A percentile compares a stretch with the other conserved stretches of the same genome.
Conservation (phyloP, 2,888 invertebrate species). For the Perizoma flavofasciatum region DNA sequence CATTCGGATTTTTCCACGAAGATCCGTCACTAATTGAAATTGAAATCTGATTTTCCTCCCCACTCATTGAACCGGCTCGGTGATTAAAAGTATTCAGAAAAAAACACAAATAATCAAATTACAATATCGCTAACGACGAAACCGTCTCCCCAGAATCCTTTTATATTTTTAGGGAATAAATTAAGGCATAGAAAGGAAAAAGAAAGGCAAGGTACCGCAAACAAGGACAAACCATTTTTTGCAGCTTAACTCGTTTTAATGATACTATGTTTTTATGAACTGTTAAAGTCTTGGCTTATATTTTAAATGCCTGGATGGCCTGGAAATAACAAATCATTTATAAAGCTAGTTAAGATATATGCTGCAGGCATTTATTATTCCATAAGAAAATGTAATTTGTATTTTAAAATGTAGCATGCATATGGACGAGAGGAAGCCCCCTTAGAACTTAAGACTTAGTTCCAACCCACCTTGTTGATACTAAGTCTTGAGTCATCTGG, state of each 20-base stretch:
- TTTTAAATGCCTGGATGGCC: neutral
- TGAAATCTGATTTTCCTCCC: constrained; percentile 82
- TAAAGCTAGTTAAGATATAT: too few relatives aligned
- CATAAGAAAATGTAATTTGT: too few relatives aligned
- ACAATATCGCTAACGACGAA: constrained; percentile 84
- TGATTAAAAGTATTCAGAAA: constrained; percentile 83
- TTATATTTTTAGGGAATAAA: constrained; percentile 82
- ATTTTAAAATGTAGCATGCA: too few relatives aligned
- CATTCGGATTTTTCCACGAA: constrained; percentile 72
- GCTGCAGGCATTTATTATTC: too few relatives aligned
- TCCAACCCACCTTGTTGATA: too few relatives aligned
- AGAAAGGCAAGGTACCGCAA: constrained; percentile 62
- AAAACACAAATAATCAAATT: constrained; percentile 85
- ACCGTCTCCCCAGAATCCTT: constrained; percentile 79
- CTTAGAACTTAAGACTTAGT: too few relatives aligned
- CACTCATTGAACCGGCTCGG: constrained; percentile 61
- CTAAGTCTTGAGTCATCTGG: too few relatives aligned
- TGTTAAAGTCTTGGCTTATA: constrained; percentile 30
- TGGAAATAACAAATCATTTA: neutral
- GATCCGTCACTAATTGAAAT: constrained; percentile 82
- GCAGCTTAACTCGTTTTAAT: constrained; percentile 49
- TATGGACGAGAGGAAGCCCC: too few relatives aligned
- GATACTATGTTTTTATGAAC: constrained; percentile 41
- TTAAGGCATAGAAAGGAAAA: constrained; percentile 71
- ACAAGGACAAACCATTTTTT: constrained; percentile 71